phyloP scores from a whole-genome alignment of 53 echinoderm and acorn worm species.

The Paracentrotus lividus region DNA sequence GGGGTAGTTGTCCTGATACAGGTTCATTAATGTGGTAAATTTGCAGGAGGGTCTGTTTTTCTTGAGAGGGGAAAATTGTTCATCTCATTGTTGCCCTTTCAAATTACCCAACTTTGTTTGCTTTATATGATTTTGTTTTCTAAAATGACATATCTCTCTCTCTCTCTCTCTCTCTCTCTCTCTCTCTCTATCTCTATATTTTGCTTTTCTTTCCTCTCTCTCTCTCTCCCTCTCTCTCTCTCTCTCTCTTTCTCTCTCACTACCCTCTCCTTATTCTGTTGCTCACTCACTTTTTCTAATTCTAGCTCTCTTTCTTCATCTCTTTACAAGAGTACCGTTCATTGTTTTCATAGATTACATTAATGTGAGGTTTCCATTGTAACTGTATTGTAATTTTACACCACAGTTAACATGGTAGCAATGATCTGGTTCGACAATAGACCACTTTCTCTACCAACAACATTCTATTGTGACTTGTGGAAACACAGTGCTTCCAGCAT shows the following conservation, averaged over 20 bases:
- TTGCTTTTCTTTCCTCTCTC: neutral
- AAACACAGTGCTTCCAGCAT: neutral
- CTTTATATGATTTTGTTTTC: no score
- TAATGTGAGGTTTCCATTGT: neutral
- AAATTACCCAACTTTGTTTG: no score
- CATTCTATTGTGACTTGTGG: neutral
- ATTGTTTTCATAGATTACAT: neutral
- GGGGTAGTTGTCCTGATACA: no score
- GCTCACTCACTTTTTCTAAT: neutral
- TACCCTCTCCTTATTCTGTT: no score
- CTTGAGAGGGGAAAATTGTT: no score
- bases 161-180: no score
- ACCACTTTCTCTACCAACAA: neutral
- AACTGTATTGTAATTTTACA: neutral
- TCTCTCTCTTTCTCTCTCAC: conserved; percentile 1
- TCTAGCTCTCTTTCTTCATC: neutral
- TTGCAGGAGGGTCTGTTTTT: no score
- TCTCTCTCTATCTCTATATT: neutral
- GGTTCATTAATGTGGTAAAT: no score
- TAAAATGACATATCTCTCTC: neutral
- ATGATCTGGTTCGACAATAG: neutral
- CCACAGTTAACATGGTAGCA: neutral
- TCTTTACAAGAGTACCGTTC: neutral
- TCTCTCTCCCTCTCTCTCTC: neutral
- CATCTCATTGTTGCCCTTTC: no score